Base-by-base conservation (phyloP, 1,140 invertebrate genomes). In the Leptinotarsa defecta region DNA sequence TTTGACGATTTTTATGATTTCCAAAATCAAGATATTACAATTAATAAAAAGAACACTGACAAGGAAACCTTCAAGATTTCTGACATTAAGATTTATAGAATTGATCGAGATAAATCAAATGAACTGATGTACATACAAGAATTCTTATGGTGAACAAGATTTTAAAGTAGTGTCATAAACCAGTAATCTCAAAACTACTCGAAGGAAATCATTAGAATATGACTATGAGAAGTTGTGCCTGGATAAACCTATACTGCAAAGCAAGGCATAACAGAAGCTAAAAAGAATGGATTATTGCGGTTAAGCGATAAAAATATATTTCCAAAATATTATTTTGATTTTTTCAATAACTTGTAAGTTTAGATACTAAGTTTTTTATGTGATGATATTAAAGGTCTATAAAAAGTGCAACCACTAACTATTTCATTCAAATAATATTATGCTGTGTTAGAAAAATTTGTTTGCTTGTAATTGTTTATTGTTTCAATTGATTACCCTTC, bases 21-120 rank as follows among this genome's bases (percentile, higher is more conserved):
- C 63, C 13, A 64, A 19, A 64, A 17, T 17, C 63, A 24, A 64
- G 63, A 6, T 24, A 64, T 24, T 64, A 19, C 13, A 13, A 64
- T 64, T 20, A 19, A 64, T 13, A 64, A 64, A 64, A 64, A 19
- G 24, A 64, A 64, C 63, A 64, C 63, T 64, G 63, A 64, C 19
- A 19, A 64, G 63, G 19, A 17, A 64, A 13, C 24, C 63, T 64
- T 64, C 63, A 64, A 64, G 63, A 64, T 64, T 64, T 64, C 63
- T 64, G 63, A 64, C 19, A 19, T 19, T 64, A 4, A 22, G 3
- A 64, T 52, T 52, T 52, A 2, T 52, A 52, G 17, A 64, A 64
- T 64, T 19, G 63, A 64, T 24, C n/a, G 6, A 11, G 63, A 64
- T 64, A 64, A 19, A 64, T 0, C 3, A 64, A 64, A n/a, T n/a